phyloP scores from a whole-genome alignment of 2,888 invertebrate genomes.

The Drosophila falleni region DNA sequence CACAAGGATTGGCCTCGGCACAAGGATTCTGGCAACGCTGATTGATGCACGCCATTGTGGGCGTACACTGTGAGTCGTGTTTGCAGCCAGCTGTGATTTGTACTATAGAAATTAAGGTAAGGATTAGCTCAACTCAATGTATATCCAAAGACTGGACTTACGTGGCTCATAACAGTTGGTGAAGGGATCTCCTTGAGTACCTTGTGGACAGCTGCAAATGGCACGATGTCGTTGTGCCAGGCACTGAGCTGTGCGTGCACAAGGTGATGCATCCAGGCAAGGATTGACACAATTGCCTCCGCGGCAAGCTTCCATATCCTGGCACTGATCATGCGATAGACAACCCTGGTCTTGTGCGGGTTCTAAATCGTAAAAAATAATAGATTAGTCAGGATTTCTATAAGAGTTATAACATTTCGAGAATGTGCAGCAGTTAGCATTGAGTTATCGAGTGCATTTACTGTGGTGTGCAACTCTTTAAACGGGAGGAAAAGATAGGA shows the following conservation, averaged over 20 bases:
- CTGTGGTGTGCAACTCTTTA: conserved; percentile 58
- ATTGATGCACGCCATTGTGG: conserved; percentile 92
- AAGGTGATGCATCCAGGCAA: conserved; percentile 89
- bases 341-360: conserved; percentile 88
- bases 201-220: conserved; percentile 91
- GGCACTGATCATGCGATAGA: conserved; percentile 90
- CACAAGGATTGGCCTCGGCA: conserved; percentile 91
- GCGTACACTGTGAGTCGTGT: conserved; percentile 91
- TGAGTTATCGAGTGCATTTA: conserved; percentile 64
- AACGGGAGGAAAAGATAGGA: conserved; percentile 15
- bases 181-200: conserved; percentile 92
- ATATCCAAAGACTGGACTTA: conserved; percentile 47
- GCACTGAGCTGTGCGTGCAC: conserved; percentile 92
- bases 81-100: conserved; percentile 89
- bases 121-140: background rate
- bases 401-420: background rate
- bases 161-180: conserved; percentile 88
- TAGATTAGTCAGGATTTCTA: conserved; percentile 14
- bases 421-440: conserved; percentile 59
- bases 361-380: conserved; percentile 61
- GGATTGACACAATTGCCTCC: conserved; percentile 92
- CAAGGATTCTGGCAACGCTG: conserved; percentile 94
- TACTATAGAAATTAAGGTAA: conserved; percentile 49
- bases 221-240: conserved; percentile 91
- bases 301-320: conserved; percentile 89